Evolutionary conservation across 2,888 invertebrate species (phyloP).

Genomic region (Lagria hirta): DNA sequence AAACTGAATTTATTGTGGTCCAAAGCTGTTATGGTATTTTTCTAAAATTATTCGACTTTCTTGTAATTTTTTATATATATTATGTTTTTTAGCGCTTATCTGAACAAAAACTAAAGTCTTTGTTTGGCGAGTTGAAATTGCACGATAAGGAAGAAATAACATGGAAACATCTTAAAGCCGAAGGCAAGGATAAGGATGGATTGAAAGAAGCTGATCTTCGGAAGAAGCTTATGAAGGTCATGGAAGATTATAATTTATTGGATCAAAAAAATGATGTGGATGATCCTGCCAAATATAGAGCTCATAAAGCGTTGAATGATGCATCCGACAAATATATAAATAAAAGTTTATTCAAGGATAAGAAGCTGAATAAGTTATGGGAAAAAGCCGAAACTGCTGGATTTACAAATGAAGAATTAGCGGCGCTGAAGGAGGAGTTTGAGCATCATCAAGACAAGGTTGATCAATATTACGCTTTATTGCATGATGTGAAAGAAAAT

Average conservation of each 20-base stretch:
- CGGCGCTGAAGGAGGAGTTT: constrained; percentile 85
- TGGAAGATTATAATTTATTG: constrained; percentile 77
- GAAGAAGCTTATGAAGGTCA: constrained; percentile 77
- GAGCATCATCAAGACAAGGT: constrained; percentile 90
- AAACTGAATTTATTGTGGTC: constrained; percentile 88
- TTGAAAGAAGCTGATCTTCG: constrained; percentile 78
- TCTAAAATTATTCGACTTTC: constrained; percentile 5
- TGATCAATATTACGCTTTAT: constrained; percentile 81
- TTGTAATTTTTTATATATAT: background rate
- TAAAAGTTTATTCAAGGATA: constrained; percentile 83
- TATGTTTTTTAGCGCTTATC: constrained; percentile 68
- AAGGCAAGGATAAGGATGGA: constrained; percentile 86
- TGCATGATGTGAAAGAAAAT: constrained; percentile 67
- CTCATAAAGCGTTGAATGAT: constrained; percentile 56
- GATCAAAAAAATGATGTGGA: constrained; percentile 77
- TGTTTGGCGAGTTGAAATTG: constrained; percentile 85
- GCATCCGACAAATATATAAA: constrained; percentile 64
- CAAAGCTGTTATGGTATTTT: constrained; percentile 82
- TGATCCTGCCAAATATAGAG: constrained; percentile 60
- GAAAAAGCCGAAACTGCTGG: constrained; percentile 84
- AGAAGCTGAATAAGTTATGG: constrained; percentile 88
- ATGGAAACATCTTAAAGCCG: constrained; percentile 77
- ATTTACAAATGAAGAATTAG: constrained; percentile 81
- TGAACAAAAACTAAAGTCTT: constrained; percentile 79
- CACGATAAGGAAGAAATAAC: constrained; percentile 92